phyloP scores from a whole-genome alignment of 2,888 invertebrate genomes.

The Leistus spinibarbis region DNA sequence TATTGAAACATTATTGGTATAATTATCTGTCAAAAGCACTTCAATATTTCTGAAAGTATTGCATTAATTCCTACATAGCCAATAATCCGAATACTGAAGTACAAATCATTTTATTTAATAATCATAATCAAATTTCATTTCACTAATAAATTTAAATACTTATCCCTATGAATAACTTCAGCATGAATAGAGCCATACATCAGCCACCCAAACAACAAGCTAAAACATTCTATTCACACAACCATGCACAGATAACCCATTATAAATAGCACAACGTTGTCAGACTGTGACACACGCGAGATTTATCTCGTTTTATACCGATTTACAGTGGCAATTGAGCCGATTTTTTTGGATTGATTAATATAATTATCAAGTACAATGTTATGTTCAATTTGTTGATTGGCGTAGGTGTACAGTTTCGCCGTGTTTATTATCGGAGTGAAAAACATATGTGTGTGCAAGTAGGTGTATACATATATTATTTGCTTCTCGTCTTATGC shows the following conservation, averaged over 20 bases:
- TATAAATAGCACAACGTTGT: not conserved
- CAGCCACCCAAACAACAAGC: not conserved
- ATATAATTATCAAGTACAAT: not conserved
- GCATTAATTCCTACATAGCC: not conserved
- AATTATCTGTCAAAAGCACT: not conserved
- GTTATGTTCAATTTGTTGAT: not conserved
- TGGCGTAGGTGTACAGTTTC: not conserved
- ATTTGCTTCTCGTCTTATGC: not conserved
- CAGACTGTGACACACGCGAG: not conserved
- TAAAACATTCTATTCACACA: not conserved
- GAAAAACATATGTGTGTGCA: not conserved
- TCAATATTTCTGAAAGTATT: not conserved
- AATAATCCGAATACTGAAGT: not conserved
- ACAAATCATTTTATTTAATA: conserved; percentile 1
- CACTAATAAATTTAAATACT: conserved; percentile 4
- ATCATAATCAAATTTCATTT: conserved; percentile 5
- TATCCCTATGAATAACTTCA: conserved; percentile 2
- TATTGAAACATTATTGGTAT: not conserved
- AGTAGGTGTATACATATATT: not conserved
- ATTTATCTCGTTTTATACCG: not conserved
- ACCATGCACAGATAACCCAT: not conserved
- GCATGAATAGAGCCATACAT: not conserved
- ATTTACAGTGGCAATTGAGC: not conserved
- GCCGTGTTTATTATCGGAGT: not conserved
- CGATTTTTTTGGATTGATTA: not conserved